A percentile compares a stretch with the other conserved stretches of the same genome.
Evolutionary conservation across 2,113 vertebrate species (phyloP).

Genomic region (Nesospiza acunhae): DNA sequence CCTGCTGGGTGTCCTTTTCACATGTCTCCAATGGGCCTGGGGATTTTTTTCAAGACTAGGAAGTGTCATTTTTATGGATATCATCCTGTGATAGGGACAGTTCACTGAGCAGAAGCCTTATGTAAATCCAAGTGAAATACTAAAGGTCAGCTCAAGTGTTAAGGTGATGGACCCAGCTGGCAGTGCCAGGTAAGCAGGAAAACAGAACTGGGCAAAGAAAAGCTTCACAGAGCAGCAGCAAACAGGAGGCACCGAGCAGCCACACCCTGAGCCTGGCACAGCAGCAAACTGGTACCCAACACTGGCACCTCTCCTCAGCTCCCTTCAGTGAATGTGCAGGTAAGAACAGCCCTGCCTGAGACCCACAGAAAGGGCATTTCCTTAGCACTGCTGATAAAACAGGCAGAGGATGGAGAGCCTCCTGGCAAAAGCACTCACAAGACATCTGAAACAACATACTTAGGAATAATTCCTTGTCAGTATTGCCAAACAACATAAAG

Average conservation of each 20-base stretch:
- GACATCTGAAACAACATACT: background rate
- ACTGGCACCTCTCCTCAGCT: accelerated
- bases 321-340: background rate
- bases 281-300: background rate
- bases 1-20: constrained; percentile 75
- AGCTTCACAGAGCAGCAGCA: background rate
- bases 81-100: constrained; percentile 34
- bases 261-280: accelerated
- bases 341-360: background rate
- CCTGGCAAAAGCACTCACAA: background rate
- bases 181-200: background rate
- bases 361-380: background rate
- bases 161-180: background rate
- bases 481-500: background rate
- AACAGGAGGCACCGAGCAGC: background rate
- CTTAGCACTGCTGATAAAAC: background rate
- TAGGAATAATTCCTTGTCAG: background rate
- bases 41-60: constrained; percentile 61
- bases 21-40: constrained; percentile 42
- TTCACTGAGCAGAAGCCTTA: background rate
- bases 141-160: background rate
- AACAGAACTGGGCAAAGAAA: background rate
- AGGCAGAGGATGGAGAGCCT: background rate
- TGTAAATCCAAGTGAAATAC: background rate
- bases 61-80: constrained; percentile 68